A percentile compares a stretch with the other conserved stretches of the same genome.
phyloP scores from a whole-genome alignment of 2,113 vertebrate genomes.

The Callionymus lyra region DNA sequence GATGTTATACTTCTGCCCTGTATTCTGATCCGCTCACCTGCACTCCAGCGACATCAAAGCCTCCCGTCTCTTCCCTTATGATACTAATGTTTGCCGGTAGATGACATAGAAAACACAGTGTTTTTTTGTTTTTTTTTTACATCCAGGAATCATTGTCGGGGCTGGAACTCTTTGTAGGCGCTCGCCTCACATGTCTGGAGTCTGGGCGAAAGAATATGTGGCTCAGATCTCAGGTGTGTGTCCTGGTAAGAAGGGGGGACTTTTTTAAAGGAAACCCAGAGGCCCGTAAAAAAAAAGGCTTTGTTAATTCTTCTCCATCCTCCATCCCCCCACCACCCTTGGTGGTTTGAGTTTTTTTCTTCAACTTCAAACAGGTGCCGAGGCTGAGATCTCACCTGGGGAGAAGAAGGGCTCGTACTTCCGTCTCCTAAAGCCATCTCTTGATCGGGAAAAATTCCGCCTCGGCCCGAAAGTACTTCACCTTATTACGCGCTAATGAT shows the following conservation, averaged over 20 bases:
- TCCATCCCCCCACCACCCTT: too few species aligned
- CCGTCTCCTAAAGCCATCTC: slow-evolving; percentile 38
- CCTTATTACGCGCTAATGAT: slow-evolving; percentile 48
- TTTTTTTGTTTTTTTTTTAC: slow-evolving; percentile 25
- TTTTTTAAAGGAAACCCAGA: slow-evolving; percentile 29
- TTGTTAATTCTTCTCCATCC: slow-evolving; percentile 39
- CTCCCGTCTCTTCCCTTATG: slow-evolving; percentile 11
- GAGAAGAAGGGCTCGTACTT: slow-evolving; percentile 43
- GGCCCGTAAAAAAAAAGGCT: slow-evolving; percentile 25
- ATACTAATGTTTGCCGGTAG: slow-evolving; percentile 31
- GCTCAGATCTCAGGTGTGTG: slow-evolving; percentile 43
- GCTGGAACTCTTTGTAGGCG: slow-evolving; percentile 28
- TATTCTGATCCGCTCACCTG: slow-evolving; percentile 9
- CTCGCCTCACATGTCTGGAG: slow-evolving; percentile 25
- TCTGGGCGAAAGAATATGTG: slow-evolving; percentile 13
- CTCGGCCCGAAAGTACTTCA: slow-evolving; percentile 38
- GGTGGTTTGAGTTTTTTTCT: slow-evolving; percentile 32
- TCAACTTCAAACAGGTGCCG: slow-evolving; percentile 43
- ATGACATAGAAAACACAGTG: slow-evolving; percentile 7
- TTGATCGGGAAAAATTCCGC: slow-evolving; percentile 47
- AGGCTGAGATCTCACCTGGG: slow-evolving; percentile 53
- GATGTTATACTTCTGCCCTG: slow-evolving; percentile 13
- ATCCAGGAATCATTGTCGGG: slow-evolving; percentile 31
- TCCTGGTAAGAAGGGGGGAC: slow-evolving; percentile 24
- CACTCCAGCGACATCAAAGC: slow-evolving; percentile 38